Evolutionary conservation across 2,113 vertebrate species (phyloP), one percentile per base, ranked within the genome.

Genomic region (Xenopus borealis): DNA sequence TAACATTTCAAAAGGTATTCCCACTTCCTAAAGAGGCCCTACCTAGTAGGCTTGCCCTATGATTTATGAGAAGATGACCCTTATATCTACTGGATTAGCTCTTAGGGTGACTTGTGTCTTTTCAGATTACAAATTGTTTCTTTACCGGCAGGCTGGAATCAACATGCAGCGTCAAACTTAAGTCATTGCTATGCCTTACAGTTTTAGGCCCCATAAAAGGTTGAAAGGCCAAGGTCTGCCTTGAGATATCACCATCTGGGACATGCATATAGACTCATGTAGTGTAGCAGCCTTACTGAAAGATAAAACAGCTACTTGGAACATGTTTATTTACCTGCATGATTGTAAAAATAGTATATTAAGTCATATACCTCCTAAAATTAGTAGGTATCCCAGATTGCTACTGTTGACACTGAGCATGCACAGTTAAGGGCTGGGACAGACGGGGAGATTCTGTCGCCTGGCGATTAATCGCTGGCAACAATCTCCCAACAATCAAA

Each of bases 151-250:
- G 47, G 55, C 62, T 53, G 62, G 52, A 23, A 52, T 63, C 59
- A 30, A n/a, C n/a, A n/a, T n/a, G n/a, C n/a, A n/a, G n/a, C n/a
- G n/a, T 53, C 19, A 66, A 12, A 65, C 13, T 30, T 44, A 20
- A 53, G 50, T 45, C 62, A 55, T 66, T 66, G 55, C 66, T 64
- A 66, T 64, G 72, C 57, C 45, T 68, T 10, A 20, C 5, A 61
- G 27, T 65, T 66, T 62, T 75, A 30, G 19, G 19, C 6, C 13
- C 72, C 44, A 33, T 12, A 20, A 62, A 75, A 57, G 33, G 63
- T n/a, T 74, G 17, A 67, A 40, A 67, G 45, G 57, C 55, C 65
- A 44, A 74, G 30, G n/a, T 17, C 30, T 4, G 30, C 19, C 40
- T 17, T 59, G 0, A 23, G 52, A 66, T 66, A 33, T 19, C 40